Evolutionary conservation across 2,888 invertebrate species (phyloP).

Genomic region (Hyposoter dolosus): DNA sequence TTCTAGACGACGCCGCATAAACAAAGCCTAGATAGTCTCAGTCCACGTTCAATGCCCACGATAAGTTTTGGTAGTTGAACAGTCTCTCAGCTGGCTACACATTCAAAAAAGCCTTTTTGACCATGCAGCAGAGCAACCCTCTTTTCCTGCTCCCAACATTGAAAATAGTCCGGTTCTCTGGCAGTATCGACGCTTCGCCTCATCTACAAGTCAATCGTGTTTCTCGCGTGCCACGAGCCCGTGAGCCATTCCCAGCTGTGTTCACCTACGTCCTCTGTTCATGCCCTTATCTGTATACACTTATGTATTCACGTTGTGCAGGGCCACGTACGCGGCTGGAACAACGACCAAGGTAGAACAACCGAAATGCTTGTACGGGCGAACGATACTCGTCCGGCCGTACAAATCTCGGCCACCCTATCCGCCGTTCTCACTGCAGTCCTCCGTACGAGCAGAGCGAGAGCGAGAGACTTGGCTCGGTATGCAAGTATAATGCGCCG

Average conservation of each 20-base stretch:
- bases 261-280: slow-evolving; percentile 44
- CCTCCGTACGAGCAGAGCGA: slow-evolving; percentile 34
- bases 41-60: no score
- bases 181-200: slow-evolving; percentile 83
- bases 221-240: slow-evolving; percentile 82
- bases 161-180: neutral
- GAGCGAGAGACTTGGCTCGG: slow-evolving; percentile 59
- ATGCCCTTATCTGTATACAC: slow-evolving; percentile 25
- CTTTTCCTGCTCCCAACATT: neutral
- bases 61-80: neutral
- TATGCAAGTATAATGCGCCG: slow-evolving; percentile 83
- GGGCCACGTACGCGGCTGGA: neutral
- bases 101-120: neutral
- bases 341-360: slow-evolving; percentile 46
- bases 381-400: slow-evolving; percentile 65
- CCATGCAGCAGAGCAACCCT: neutral
- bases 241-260: slow-evolving; percentile 77
- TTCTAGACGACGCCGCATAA: neutral
- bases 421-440: slow-evolving; percentile 16
- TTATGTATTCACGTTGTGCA: slow-evolving; percentile 1
- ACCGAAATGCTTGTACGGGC: slow-evolving; percentile 63
- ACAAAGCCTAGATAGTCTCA: neutral
- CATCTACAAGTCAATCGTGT: slow-evolving; percentile 85
- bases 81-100: neutral
- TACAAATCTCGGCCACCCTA: slow-evolving; percentile 62